Conservation (phyloP, 2,797 vertebrate species). For the Xyrichtys novacula region DNA sequence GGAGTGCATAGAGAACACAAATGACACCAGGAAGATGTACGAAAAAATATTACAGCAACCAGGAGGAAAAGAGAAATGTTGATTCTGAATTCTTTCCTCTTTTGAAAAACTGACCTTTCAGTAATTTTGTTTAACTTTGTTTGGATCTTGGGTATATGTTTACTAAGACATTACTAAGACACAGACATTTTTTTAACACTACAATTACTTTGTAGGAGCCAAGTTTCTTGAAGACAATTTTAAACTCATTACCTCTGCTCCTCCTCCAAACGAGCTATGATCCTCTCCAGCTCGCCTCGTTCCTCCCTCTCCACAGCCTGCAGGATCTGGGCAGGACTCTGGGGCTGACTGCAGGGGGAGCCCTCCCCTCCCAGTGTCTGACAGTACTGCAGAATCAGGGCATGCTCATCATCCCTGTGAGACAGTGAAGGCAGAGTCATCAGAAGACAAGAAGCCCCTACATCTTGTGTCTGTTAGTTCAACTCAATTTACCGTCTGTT, state of each 20-base stretch:
- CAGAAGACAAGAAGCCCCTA: constrained; percentile 10
- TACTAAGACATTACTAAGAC: too few species aligned
- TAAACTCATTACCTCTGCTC: constrained; percentile 89
- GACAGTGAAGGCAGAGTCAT: constrained; percentile 6
- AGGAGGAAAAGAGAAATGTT: not conserved
- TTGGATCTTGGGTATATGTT: too few species aligned
- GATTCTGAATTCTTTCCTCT: not conserved
- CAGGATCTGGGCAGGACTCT: constrained; percentile 97
- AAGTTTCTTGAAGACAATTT: not conserved
- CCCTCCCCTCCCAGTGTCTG: constrained; percentile 93
- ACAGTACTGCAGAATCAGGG: constrained; percentile 97
- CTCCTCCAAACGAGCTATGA: constrained; percentile 94
- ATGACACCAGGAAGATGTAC: constrained; percentile 17
- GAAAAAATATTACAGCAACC: not conserved
- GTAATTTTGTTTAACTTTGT: too few species aligned
- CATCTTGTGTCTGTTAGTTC: constrained; percentile 11
- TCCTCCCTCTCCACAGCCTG: constrained; percentile 96
- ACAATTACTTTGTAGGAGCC: too few species aligned
- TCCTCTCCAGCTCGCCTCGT: constrained; percentile 91
- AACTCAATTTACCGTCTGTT: constrained; percentile 18
- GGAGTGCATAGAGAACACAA: constrained; percentile 6
- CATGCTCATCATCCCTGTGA: constrained; percentile 95
- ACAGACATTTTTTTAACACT: too few species aligned
- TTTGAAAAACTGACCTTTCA: not conserved
- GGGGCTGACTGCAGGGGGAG: constrained; percentile 92